Percentiles rank a stretch among this genome's conserved stretches.
Evolutionary conservation across 2,797 vertebrate species (phyloP).

Genomic region (Intellagama lesueurii): DNA sequence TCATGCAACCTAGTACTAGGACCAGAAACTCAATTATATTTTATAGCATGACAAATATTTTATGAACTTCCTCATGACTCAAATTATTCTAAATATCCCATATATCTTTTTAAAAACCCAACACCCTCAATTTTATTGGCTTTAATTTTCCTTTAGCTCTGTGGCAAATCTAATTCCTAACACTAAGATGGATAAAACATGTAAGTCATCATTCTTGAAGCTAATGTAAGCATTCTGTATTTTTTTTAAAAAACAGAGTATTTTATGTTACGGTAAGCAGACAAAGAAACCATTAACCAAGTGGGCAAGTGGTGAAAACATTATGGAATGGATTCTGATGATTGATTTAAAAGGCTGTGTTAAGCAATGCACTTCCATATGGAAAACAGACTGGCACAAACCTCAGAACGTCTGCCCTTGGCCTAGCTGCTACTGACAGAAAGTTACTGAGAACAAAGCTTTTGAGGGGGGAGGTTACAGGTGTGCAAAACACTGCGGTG

Average conservation of each 20-base stretch:
- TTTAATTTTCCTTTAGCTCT: constrained; percentile 20
- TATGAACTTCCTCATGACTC: constrained; percentile 12
- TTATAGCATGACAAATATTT: neutral
- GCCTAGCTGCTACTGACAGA: constrained; percentile 11
- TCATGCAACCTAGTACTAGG: constrained; percentile 20
- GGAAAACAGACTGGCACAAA: neutral
- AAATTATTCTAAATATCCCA: neutral
- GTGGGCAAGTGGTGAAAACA: constrained; percentile 37
- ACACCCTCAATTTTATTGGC: constrained; percentile 4
- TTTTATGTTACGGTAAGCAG: neutral
- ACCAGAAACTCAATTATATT: constrained; percentile 16
- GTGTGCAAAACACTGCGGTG: neutral
- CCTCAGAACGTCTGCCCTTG: constrained; percentile 20
- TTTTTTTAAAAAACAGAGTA: constrained; percentile 5
- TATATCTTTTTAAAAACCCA: neutral
- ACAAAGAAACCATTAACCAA: constrained; percentile 4
- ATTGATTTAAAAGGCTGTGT: constrained; percentile 40
- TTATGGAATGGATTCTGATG: neutral
- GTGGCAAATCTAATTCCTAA: constrained; percentile 1
- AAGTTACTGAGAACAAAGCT: neutral
- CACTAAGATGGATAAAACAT: neutral
- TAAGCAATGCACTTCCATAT: constrained; percentile 27
- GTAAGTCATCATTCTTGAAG: neutral
- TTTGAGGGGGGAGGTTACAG: constrained; percentile 14
- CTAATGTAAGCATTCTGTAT: neutral